Conservation (phyloP, 2,797 vertebrate species). For the Chaetophractus vellerosus region DNA sequence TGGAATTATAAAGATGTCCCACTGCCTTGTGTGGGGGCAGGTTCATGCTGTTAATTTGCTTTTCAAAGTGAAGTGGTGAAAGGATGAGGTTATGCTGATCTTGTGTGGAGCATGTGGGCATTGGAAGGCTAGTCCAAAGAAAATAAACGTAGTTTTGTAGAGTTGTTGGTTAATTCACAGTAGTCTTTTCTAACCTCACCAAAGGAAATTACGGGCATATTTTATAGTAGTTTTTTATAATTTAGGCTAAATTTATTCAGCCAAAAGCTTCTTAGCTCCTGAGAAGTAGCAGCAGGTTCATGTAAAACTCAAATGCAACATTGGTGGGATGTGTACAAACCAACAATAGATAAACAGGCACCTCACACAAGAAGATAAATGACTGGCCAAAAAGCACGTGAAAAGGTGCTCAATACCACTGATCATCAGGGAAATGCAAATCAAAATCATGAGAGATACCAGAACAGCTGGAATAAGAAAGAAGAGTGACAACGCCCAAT, state of each 20-base stretch:
- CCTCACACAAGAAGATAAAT: background rate
- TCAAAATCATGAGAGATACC: background rate
- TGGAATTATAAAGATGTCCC: constrained; percentile 66
- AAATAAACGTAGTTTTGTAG: constrained; percentile 16
- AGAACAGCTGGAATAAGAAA: background rate
- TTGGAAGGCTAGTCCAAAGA: background rate
- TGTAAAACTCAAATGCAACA: background rate
- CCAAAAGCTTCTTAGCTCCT: constrained; percentile 38
- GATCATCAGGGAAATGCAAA: background rate
- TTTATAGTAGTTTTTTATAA: constrained; percentile 52
- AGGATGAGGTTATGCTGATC: background rate
- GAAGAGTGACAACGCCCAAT: background rate
- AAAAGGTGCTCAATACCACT: background rate
- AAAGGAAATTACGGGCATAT: constrained; percentile 58
- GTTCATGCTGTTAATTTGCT: constrained; percentile 27
- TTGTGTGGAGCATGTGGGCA: background rate
- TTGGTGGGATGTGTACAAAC: background rate
- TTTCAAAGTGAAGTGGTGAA: background rate
- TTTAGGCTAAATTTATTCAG: constrained; percentile 52
- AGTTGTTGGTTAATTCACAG: constrained; percentile 1
- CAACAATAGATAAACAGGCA: background rate
- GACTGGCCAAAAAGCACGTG: background rate
- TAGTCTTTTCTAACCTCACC: constrained; percentile 38
- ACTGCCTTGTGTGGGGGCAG: background rate
- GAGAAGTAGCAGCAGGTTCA: background rate